These are phyloP conservation scores for Limnephilus rhombicus DNA, from an alignment of 2,888 invertebrate genomes.

Conservation along the genomic window DNA sequence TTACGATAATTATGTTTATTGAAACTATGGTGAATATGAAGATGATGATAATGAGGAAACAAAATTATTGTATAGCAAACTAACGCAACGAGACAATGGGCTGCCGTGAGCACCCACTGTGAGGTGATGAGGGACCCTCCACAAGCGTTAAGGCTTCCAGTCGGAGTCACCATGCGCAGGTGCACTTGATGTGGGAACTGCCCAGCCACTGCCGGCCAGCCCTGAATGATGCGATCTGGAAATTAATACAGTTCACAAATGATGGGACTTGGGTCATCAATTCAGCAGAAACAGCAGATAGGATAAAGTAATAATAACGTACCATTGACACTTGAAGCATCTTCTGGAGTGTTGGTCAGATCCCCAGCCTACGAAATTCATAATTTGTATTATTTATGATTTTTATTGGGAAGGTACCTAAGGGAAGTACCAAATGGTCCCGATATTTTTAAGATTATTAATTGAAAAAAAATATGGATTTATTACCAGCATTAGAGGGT, in stretches of 20 bases:
- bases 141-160: slow-evolving; percentile 68
- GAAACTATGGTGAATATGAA: neutral
- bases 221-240: slow-evolving; percentile 57
- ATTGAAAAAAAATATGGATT: too few relatives aligned
- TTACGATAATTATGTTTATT: neutral
- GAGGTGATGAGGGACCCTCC: slow-evolving; percentile 78
- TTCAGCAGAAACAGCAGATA: neutral
- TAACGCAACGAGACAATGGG: slow-evolving; percentile 77
- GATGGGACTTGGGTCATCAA: too few relatives aligned
- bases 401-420: too few relatives aligned
- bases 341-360: neutral
- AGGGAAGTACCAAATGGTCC: too few relatives aligned
- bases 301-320: neutral
- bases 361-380: neutral
- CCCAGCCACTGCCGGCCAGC: slow-evolving; percentile 54
- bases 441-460: too few relatives aligned
- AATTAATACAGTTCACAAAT: neutral
- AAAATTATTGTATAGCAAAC: neutral
- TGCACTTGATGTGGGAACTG: slow-evolving; percentile 59
- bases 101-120: slow-evolving; percentile 78
- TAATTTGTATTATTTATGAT: neutral
- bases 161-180: slow-evolving; percentile 41
- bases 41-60: neutral
- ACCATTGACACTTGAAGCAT: neutral
- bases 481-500: too few relatives aligned